Evolutionary conservation across 2,888 invertebrate species (phyloP), one percentile per base, ranked within the genome.

Genomic region (Agrotis segetum): DNA sequence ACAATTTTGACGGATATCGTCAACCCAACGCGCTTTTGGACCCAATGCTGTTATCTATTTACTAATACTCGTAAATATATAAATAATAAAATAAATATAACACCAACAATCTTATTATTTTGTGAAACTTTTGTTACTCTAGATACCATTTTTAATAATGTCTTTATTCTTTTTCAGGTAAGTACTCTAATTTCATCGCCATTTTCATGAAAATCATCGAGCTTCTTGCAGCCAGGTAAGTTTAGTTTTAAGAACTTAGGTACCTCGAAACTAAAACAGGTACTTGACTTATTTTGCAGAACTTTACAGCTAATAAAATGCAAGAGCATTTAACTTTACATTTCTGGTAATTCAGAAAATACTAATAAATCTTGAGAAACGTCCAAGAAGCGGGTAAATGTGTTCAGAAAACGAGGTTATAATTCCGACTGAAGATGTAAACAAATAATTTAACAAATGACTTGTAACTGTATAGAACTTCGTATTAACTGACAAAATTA

Each of bases 381-480:
- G 49, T 68, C 61, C 59, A 64, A 84, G 79, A 61, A 49, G n/a
- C 61, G 9, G 63, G 59, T 72, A 72, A 73, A 71, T 78, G 71
- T 68, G 74, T 71, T 50, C 40, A 40, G 9, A 5, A 55, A 69
- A 64, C 29, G 72, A 61, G 69, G 66, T 66, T 67, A 62, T 85
- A 79, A 84, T 73, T 73, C 64, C 52, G 52, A 17, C 63, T 61
- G n/a, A 67, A 68, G 71, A 74, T 55, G 77, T 81, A 84, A 84
- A 85, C 82, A 85, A 77, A 74, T 79, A 76, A 84, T 77, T 85
- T 77, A 74, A 46, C 49, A 53, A 70, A 24, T 63, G 58, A 71
- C 58, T 56, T 77, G 49, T 71, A 52, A 61, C 47, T 70, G 44
- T 34, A 56, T 21, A 61, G 17, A 56, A 21, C 47, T 56, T 44